Base-by-base conservation (phyloP, 1,140 invertebrate species). In the Chironomus tepperi region DNA sequence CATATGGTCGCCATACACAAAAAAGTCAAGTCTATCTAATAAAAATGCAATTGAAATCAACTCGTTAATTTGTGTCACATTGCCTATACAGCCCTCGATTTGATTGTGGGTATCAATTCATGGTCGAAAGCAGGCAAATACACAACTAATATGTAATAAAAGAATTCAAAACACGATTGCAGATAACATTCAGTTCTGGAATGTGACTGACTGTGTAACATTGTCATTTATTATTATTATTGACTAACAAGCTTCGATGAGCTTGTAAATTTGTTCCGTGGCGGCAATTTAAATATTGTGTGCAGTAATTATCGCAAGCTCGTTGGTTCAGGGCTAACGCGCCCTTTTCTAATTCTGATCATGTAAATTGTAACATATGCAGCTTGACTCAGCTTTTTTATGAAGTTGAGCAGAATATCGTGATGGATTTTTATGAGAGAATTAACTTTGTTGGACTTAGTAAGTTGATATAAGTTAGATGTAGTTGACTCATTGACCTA, bases 81-180 rank as follows among this genome's bases (percentile, higher is more conserved):
- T 34, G 24, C 24, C 24, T 34, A 34, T 57, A n/a, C 47, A 57
- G 15, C n/a, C 47, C 5, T 57, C 1, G 47, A 57, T 10, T 57
- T 15, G 47, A 57, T 10, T 12, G 65, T 70, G 65, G 65, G 65
- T 21, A 18, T n/a, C 65, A 70, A 21, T 70, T 70, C 65, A 70
- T 18, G 65, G 65, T 70, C 65, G 24, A 34, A 34, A 34, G 5
- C 24, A 34, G 5, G 24, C 24, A 34, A 34, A 34, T 34, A 34
- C 24, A 57, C 47, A 57, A 15, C 12, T 15, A 57, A 57, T 15
- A 57, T 57, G 47, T 34, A 57, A 57, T 57, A 57, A 34, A 34
- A 34, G 24, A 34, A 34, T 57, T 57, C 47, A 5, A 15, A 57
- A n/a, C 47, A 57, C 47, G 47, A 57, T 57, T 57, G n/a, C 12